Conservation (phyloP, 2,113 vertebrate species). For the human region GRCh38 chr1:199774501-199775000, state of each 20-base stretch:
- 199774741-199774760: not conserved
- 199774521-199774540: not conserved
- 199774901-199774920: not conserved
- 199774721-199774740: not conserved
- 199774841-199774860: no score
- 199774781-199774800: not conserved
- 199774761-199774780: not conserved
- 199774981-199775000: not conserved
- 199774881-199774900: not conserved
- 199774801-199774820: not conserved
- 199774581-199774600: not conserved
- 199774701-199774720: not conserved
- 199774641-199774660: not conserved
- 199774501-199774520: not conserved
- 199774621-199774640: not conserved
- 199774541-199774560: not conserved
- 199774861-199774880: no score
- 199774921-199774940: no score
- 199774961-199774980: accelerated
- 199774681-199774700: not conserved
- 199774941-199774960: no score
- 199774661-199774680: not conserved
- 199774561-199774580: not conserved
- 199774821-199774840: not conserved
- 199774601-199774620: not conserved